Base-by-base conservation (phyloP, 2,797 vertebrate species). In the Tapera naevia region DNA sequence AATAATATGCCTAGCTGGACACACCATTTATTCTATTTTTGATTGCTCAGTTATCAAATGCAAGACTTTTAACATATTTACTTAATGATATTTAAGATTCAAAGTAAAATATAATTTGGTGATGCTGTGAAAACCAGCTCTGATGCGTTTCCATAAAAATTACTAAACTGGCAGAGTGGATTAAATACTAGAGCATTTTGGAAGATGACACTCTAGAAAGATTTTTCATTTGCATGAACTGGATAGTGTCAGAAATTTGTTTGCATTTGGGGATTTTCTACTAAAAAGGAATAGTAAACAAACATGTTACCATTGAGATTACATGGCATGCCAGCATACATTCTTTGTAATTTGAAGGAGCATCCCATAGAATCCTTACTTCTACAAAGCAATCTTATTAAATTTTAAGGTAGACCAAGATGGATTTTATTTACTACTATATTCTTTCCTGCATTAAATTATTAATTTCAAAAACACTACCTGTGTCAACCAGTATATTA, bases 11-110 rank as follows among this genome's bases (percentile, higher is more conserved):
- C 81, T 80, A 85, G 83, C 83, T 65, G 85, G 86, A 96, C 84
- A 96, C 37, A 83, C 53, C 67, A 84, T 88, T 89, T 91, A 90
- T 94, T 96, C 73, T 1, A 45, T 67, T 89, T 95, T 91, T 94
- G 81, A 95, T 94, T 90, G 13, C 91, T 95, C 70, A 88, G 86
- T 95, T 94, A 91, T 82, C 58, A 96, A 93, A 45, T 57, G 41
- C 24, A 70, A 93, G 83, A 37, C 24, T 93, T 94, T 91, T 75
- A 86, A 76, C 67, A 74, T 88, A 92, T 93, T 93, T 95, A 84
- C 69, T 43, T 41, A 90, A 66, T 91, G n/a, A 83, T 90, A 87
- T 73, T 94, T 94, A 86, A 94, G 84, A 93, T 78, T 90, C 72
- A 89, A 85, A 93, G 18, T 74, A 91, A 95, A 93, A 84, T 60